These are phyloP conservation scores for Hypsopygia costalis DNA, from an alignment of 2,888 invertebrate species.

Conservation along the genomic window DNA sequence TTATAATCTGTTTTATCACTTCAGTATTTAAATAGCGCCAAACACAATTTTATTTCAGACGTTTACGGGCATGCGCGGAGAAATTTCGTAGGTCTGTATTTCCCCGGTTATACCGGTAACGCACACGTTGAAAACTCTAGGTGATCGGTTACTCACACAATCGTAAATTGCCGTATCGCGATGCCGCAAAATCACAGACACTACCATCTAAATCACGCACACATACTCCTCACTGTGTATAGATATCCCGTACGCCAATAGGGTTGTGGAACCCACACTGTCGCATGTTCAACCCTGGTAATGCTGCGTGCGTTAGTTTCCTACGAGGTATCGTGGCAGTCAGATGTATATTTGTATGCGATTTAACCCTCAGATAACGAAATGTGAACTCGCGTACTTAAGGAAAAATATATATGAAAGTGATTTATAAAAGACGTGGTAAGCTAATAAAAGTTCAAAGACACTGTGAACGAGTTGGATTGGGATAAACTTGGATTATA, in stretches of 20 bases:
- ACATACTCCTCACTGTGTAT: conserved; percentile 26
- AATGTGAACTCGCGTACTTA: conserved; percentile 17
- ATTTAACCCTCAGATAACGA: conserved; percentile 2
- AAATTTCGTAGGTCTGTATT: conserved; percentile 31
- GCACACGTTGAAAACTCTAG: conserved; percentile 40
- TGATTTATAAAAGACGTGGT: conserved; percentile 3
- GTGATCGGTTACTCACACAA: conserved; percentile 49
- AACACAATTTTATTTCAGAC: conserved; percentile 49
- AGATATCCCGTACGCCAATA: conserved; percentile 28
- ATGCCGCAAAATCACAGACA: conserved; percentile 49
- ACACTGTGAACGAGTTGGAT: neutral
- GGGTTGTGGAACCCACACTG: conserved; percentile 45
- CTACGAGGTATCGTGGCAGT: conserved; percentile 11
- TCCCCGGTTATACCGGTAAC: conserved; percentile 31
- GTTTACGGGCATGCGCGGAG: conserved; percentile 48
- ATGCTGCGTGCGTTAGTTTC: conserved; percentile 53
- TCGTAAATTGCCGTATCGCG: conserved; percentile 26
- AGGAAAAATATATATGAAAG: conserved; percentile 1
- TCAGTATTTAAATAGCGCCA: conserved; percentile 55
- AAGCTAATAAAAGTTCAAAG: conserved; percentile 1
- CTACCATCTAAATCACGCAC: conserved; percentile 45
- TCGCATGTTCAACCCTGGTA: conserved; percentile 46
- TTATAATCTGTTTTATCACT: conserved; percentile 40
- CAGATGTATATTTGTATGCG: conserved; percentile 10
- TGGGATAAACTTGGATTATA: neutral